Evolutionary conservation across 1,140 invertebrate species (phyloP).

Genomic region (Chrysopa pallens): DNA sequence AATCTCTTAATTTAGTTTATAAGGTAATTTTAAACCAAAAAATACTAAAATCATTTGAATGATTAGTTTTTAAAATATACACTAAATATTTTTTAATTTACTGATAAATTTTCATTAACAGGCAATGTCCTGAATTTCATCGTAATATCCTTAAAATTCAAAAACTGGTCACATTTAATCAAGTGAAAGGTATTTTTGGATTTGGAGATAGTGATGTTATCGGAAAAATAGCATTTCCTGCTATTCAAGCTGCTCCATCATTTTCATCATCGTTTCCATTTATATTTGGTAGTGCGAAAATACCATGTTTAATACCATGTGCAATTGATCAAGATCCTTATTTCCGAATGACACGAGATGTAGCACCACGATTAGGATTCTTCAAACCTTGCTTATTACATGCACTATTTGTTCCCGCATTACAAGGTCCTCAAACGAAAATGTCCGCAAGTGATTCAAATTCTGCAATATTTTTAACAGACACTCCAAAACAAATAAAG

Average conservation of each 20-base stretch:
- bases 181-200: conserved; percentile 92
- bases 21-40: conserved; percentile 1
- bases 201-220: conserved; percentile 91
- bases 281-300: conserved; percentile 73
- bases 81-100: background rate
- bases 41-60: conserved; percentile 1
- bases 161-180: conserved; percentile 90
- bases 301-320: conserved; percentile 91
- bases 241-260: conserved; percentile 89
- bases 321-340: conserved; percentile 99
- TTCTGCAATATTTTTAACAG: conserved; percentile 87
- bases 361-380: conserved; percentile 72
- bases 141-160: conserved; percentile 82
- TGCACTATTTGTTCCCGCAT: conserved; percentile 86
- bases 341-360: conserved; percentile 96
- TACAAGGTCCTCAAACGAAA: conserved; percentile 93
- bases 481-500: conserved; percentile 93
- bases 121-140: conserved; percentile 76
- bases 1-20: background rate
- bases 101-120: conserved; percentile 21
- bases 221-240: conserved; percentile 93
- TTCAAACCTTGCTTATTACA: conserved; percentile 91
- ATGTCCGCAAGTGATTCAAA: conserved; percentile 95
- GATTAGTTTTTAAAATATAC: background rate
- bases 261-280: conserved; percentile 91